Percentiles rank a stretch among this genome's conserved stretches.
Conservation (phyloP, 2,113 vertebrate species). For the Isurus oxyrinchus region DNA sequence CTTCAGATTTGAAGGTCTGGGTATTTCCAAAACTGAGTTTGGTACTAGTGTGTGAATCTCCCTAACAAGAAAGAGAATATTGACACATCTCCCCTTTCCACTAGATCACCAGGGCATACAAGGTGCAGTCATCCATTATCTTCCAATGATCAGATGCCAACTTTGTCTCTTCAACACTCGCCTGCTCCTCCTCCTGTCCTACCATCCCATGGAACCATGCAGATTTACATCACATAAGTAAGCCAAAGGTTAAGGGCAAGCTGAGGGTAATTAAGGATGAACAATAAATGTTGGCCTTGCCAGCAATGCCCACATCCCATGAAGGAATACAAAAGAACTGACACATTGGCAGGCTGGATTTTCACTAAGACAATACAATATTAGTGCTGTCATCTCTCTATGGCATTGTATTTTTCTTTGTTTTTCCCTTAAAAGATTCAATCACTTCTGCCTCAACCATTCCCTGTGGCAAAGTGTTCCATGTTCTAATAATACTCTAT, state of each 20-base stretch:
- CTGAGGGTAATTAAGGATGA: neutral
- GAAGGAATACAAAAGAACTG: neutral
- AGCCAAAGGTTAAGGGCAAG: neutral
- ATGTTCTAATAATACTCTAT: neutral
- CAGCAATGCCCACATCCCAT: neutral
- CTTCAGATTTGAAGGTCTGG: neutral
- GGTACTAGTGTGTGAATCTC: neutral
- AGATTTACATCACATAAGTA: neutral
- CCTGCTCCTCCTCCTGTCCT: neutral
- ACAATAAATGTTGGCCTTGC: neutral
- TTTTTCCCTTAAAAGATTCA: neutral
- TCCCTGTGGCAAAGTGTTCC: neutral
- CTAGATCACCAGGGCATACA: neutral
- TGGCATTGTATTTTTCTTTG: neutral
- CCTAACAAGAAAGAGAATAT: neutral
- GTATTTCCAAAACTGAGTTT: conserved; percentile 9
- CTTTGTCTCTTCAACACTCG: neutral
- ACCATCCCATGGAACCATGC: neutral
- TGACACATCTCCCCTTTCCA: neutral
- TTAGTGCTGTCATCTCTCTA: neutral
- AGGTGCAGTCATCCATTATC: neutral
- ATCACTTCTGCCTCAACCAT: neutral
- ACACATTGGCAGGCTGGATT: neutral
- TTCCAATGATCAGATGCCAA: neutral
- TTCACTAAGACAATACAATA: neutral